Conservation (phyloP, 1,140 invertebrate species). For the Chelonus insularis region DNA sequence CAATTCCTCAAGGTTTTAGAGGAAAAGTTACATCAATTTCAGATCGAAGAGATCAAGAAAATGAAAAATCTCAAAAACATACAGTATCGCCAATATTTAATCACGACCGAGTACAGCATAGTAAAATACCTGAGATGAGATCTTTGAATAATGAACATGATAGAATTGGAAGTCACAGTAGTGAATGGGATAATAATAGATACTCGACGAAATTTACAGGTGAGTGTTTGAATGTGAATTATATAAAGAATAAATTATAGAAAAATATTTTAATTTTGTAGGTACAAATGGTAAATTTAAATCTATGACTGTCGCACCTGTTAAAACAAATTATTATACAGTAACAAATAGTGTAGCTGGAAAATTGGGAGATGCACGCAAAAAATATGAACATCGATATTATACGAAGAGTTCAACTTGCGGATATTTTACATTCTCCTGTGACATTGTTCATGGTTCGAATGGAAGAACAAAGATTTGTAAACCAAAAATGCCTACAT, state of each 20-base stretch:
- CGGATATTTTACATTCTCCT: constrained; percentile 83
- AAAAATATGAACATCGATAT: constrained; percentile 66
- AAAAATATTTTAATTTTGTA: too few relatives aligned
- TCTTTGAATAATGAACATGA: constrained; percentile 36
- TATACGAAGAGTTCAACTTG: constrained; percentile 84
- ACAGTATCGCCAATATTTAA: constrained; percentile 63
- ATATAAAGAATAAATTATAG: too few relatives aligned
- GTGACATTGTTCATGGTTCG: constrained; percentile 74
- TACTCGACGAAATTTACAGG: too few relatives aligned
- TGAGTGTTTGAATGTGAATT: too few relatives aligned
- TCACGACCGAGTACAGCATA: too few relatives aligned
- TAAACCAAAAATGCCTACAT: constrained; percentile 69
- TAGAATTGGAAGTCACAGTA: too few relatives aligned
- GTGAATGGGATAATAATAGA: too few relatives aligned
- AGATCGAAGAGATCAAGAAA: constrained; percentile 61
- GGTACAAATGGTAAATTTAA: too few relatives aligned
- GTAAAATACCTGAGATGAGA: constrained; percentile 39
- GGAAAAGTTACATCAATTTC: constrained; percentile 67
- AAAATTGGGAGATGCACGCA: constrained; percentile 63
- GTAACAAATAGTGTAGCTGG: constrained; percentile 78
- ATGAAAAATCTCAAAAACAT: constrained; percentile 67
- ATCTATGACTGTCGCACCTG: constrained; percentile 13
- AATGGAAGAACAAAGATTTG: constrained; percentile 79
- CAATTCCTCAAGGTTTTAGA: constrained; percentile 69
- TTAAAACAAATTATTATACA: constrained; percentile 58